Conservation (phyloP, 1,140 invertebrate genomes). For the Trinorchestia longiramus region DNA sequence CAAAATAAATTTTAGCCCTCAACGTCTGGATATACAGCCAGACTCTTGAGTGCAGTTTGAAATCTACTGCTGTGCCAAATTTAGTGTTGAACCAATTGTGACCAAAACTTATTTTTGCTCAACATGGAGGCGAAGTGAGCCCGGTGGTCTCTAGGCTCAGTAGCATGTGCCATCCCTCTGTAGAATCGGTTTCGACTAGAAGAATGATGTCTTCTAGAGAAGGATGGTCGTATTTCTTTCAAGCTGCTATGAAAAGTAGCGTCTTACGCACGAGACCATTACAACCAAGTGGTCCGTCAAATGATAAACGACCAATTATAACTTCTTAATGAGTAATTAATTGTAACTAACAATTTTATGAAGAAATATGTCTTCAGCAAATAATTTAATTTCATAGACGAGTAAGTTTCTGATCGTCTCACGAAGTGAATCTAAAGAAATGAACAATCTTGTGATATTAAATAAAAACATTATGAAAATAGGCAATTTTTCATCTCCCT, state of each 20-base stretch:
- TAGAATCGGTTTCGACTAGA: not conserved
- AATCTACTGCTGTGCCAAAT: not conserved
- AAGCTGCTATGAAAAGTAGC: constrained; percentile 7
- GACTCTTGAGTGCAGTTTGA: not conserved
- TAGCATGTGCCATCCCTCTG: not conserved
- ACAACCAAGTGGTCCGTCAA: not conserved
- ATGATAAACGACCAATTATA: constrained; percentile 43
- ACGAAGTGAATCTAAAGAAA: not conserved
- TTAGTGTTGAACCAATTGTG: not conserved
- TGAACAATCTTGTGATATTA: not conserved
- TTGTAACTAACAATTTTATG: constrained; percentile 21
- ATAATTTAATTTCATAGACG: not conserved
- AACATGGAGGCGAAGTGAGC: not conserved
- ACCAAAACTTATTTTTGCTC: not conserved
- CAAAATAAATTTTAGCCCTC: not conserved
- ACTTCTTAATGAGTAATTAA: constrained; percentile 11
- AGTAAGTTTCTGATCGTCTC: not conserved
- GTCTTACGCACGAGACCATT: not conserved
- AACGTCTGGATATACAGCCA: not conserved
- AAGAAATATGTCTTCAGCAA: not conserved
- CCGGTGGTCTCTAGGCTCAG: constrained; percentile 2
- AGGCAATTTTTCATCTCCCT: not conserved
- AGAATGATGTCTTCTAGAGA: not conserved
- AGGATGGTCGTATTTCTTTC: constrained; percentile 5
- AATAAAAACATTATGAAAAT: not conserved